Evolutionary conservation across 2,113 vertebrate species (phyloP).

Genomic region (Hyperopisus bebe): DNA sequence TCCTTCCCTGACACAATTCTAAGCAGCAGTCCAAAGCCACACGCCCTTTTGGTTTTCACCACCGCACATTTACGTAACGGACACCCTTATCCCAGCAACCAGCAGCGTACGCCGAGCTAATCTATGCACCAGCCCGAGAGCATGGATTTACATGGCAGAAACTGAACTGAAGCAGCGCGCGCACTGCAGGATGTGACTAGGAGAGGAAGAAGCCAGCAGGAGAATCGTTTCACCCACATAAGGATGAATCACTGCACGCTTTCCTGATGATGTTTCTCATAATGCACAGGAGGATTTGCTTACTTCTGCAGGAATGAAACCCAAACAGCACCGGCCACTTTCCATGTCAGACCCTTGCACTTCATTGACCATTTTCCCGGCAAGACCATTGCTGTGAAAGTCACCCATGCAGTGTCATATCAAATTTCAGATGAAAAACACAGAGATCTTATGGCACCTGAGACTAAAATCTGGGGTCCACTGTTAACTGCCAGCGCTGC

Average conservation of each 20-base stretch:
- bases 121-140: background rate
- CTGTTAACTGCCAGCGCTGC: too few species aligned
- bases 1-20: background rate
- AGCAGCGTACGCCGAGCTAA: background rate
- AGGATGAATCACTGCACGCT: background rate
- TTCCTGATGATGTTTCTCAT: background rate
- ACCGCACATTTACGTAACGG: background rate
- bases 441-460: background rate
- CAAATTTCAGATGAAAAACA: background rate
- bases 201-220: background rate
- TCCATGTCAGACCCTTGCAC: background rate
- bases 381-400: background rate
- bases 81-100: background rate
- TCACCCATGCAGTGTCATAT: background rate
- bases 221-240: background rate
- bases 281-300: background rate
- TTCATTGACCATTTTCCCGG: background rate
- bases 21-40: background rate
- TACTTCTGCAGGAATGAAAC: background rate
- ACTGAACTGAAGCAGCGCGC: background rate
- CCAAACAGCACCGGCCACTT: background rate
- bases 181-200: background rate
- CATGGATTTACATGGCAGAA: background rate
- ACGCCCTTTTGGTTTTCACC: background rate
- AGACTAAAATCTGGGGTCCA: background rate